Conservation (phyloP, 2,888 invertebrate species). For the Anorthoa munda region DNA sequence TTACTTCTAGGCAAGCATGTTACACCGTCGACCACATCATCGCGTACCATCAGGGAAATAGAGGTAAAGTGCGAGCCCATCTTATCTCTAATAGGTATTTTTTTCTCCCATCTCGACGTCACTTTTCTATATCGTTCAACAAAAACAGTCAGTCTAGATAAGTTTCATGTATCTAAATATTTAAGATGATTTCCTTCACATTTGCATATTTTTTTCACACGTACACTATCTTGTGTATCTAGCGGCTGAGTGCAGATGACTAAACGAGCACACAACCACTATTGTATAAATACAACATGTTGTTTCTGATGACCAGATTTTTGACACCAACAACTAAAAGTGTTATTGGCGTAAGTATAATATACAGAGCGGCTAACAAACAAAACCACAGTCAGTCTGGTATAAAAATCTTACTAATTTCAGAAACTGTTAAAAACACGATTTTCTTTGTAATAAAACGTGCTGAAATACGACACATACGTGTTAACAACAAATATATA, state of each 20-base stretch:
- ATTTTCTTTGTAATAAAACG: too few species aligned
- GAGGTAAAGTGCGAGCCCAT: too few species aligned
- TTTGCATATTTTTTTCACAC: slow-evolving; percentile 47
- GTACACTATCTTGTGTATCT: slow-evolving; percentile 15
- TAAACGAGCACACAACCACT: slow-evolving; percentile 23
- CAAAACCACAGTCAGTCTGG: background rate
- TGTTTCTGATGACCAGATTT: slow-evolving; percentile 5
- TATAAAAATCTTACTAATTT: too few species aligned
- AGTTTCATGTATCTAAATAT: background rate
- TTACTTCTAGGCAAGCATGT: too few species aligned
- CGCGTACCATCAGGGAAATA: too few species aligned
- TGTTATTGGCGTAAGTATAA: background rate
- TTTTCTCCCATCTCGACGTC: background rate
- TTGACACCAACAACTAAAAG: slow-evolving; percentile 5
- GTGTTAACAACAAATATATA: background rate
- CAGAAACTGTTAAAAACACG: background rate
- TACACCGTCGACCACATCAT: too few species aligned
- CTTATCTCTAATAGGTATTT: too few species aligned
- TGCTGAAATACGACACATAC: background rate
- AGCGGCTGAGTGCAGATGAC: slow-evolving; percentile 25
- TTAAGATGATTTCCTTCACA: slow-evolving; percentile 17
- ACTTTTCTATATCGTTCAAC: background rate
- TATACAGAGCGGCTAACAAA: background rate
- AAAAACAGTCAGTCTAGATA: background rate
- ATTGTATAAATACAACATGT: background rate